Percentiles rank a stretch among this genome's conserved stretches.
Conservation (phyloP, 2,888 invertebrate genomes). For the Trypoxylon attenuatum region DNA sequence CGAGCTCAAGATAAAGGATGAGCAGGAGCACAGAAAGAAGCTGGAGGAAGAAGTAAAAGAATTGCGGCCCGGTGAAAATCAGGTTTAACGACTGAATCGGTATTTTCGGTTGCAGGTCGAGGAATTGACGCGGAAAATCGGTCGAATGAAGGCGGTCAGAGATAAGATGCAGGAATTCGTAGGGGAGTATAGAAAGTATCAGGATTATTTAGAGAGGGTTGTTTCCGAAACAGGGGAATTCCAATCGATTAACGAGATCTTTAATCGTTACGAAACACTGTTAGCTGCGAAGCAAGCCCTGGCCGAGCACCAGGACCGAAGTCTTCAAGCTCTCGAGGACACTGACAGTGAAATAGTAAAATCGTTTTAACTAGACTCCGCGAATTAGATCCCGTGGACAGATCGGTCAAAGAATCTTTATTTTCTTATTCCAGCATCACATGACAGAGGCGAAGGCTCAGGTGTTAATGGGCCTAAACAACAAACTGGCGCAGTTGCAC, state of each 20-base stretch:
- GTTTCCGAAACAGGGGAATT: constrained; percentile 77
- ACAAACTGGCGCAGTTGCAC: constrained; percentile 79
- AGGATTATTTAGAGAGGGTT: constrained; percentile 79
- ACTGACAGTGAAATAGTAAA: constrained; percentile 77
- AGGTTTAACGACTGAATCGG: too few species aligned
- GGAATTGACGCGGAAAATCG: constrained; percentile 75
- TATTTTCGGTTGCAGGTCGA: constrained; percentile 74
- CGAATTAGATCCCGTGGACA: too few species aligned
- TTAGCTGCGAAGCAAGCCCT: constrained; percentile 78
- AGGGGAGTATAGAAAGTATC: constrained; percentile 78
- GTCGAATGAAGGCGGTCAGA: constrained; percentile 76
- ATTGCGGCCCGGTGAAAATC: background rate
- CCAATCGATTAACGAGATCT: constrained; percentile 78
- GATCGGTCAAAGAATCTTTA: background rate
- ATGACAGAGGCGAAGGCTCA: constrained; percentile 80
- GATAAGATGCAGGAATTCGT: constrained; percentile 78
- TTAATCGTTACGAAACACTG: constrained; percentile 80
- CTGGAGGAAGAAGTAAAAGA: constrained; percentile 74
- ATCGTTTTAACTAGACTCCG: too few species aligned
- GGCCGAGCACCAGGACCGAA: constrained; percentile 77
- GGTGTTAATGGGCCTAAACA: constrained; percentile 80
- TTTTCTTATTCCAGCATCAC: constrained; percentile 53
- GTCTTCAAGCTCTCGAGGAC: constrained; percentile 77
- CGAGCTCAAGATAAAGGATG: constrained; percentile 77
- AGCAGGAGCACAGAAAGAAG: constrained; percentile 75